phyloP scores from a whole-genome alignment of 1,140 invertebrate genomes.

The Drosophila rufa region DNA sequence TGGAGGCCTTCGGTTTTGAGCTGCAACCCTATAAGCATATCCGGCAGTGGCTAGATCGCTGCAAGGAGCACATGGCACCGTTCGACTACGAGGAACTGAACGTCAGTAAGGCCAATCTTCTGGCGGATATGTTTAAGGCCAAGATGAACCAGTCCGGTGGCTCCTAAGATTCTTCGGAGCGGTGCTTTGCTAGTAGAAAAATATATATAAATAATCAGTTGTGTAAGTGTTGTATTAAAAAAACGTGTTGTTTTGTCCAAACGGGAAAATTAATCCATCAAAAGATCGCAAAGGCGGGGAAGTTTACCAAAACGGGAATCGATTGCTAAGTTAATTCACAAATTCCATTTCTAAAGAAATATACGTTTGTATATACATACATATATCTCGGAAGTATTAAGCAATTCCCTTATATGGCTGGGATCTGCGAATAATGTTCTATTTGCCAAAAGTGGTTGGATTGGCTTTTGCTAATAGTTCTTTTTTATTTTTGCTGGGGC shows the following conservation, averaged over 20 bases:
- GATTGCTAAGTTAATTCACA: background rate
- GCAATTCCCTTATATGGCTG: background rate
- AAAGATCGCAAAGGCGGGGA: background rate
- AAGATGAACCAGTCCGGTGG: slow-evolving; percentile 67
- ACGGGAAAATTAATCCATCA: slow-evolving; percentile 10
- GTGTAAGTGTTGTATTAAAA: slow-evolving; percentile 60
- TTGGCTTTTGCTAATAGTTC: background rate
- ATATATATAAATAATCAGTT: slow-evolving; percentile 13
- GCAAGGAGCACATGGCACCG: slow-evolving; percentile 75
- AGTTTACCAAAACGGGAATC: slow-evolving; percentile 3
- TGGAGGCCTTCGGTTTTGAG: slow-evolving; percentile 80
- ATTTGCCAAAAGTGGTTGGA: background rate
- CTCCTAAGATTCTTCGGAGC: background rate
- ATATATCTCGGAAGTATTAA: too few relatives aligned
- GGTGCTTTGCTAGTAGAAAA: background rate
- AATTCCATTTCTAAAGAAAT: background rate
- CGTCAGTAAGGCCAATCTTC: slow-evolving; percentile 68
- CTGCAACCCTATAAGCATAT: slow-evolving; percentile 67
- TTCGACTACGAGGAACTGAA: slow-evolving; percentile 85
- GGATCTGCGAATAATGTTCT: background rate
- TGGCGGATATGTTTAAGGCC: slow-evolving; percentile 83
- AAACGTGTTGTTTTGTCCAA: slow-evolving; percentile 30
- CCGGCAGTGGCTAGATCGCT: slow-evolving; percentile 69
- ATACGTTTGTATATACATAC: background rate
- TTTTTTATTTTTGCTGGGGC: background rate